A percentile compares a stretch with the other conserved stretches of the same genome.
Conservation (phyloP, 2,888 invertebrate genomes). For the Mimachlamys varia region DNA sequence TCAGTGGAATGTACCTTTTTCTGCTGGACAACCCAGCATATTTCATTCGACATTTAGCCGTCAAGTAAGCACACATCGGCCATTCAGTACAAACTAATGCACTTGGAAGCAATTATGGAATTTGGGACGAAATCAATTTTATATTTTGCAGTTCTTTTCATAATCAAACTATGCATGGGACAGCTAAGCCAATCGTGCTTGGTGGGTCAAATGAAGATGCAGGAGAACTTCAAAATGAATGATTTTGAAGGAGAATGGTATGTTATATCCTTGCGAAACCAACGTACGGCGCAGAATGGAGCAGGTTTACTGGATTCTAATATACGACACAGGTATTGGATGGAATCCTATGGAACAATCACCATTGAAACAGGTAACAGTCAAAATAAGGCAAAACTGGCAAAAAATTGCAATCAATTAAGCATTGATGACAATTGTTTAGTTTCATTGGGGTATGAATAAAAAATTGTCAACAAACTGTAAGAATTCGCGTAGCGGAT, state of each 20-base stretch:
- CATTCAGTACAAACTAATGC: not conserved
- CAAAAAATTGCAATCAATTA: too few species aligned
- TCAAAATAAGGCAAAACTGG: too few species aligned
- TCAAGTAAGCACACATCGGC: too few species aligned
- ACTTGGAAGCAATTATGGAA: not conserved
- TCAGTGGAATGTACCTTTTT: too few species aligned
- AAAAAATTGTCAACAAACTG: too few species aligned
- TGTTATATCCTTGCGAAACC: not conserved
- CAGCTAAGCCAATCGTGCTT: not conserved
- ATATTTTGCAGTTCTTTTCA: not conserved
- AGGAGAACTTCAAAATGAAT: not conserved
- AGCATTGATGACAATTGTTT: too few species aligned
- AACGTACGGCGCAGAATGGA: not conserved
- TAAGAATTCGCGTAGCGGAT: too few species aligned
- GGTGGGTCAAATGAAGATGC: not conserved
- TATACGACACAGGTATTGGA: not conserved
- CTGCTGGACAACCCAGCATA: too few species aligned
- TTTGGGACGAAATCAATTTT: not conserved
- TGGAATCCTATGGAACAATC: not conserved
- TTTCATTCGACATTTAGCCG: not conserved
- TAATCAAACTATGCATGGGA: not conserved
- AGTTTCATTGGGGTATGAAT: too few species aligned
- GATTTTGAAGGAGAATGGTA: not conserved
- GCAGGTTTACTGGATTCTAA: not conserved
- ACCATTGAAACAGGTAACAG: not conserved